A percentile compares a stretch with the other conserved stretches of the same genome.
Evolutionary conservation across 2,888 invertebrate genomes (phyloP).

Genomic region (Drosophila ochracea): DNA sequence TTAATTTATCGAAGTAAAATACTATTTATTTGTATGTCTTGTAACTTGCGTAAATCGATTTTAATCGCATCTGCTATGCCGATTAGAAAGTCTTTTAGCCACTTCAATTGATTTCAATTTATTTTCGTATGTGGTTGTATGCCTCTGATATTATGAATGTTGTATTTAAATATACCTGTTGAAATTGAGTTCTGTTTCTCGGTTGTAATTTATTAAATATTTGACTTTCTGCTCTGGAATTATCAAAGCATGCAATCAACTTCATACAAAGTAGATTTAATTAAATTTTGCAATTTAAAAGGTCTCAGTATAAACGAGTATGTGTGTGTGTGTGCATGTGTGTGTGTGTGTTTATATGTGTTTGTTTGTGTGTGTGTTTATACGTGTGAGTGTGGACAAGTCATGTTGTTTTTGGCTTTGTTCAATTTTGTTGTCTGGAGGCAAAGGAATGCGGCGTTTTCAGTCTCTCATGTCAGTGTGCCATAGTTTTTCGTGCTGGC

Average conservation of each 20-base stretch:
- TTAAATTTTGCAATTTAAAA: conserved; percentile 65
- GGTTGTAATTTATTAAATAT: conserved; percentile 50
- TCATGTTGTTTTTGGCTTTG: conserved; percentile 50
- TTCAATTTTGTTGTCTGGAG: conserved; percentile 51
- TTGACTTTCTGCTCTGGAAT: conserved; percentile 29
- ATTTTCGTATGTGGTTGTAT: neutral
- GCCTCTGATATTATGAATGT: conserved; percentile 10
- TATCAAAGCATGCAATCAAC: conserved; percentile 64
- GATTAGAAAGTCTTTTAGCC: conserved; percentile 11
- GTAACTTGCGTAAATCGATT: conserved; percentile 1
- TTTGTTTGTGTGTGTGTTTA: neutral
- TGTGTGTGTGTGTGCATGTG: neutral
- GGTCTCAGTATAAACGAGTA: conserved; percentile 9
- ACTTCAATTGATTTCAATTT: conserved; percentile 34
- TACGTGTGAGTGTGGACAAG: neutral
- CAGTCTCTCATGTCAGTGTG: conserved; percentile 56
- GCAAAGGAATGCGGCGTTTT: conserved; percentile 60
- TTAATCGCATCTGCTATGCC: conserved; percentile 2
- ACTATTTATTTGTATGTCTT: conserved; percentile 11
- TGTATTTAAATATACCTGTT: conserved; percentile 25
- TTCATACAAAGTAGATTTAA: conserved; percentile 51
- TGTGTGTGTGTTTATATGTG: neutral
- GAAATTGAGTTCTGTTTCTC: conserved; percentile 20
- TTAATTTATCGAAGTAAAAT: neutral
- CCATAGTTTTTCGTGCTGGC: conserved; percentile 50